Evolutionary conservation across 2,888 invertebrate genomes (phyloP).

Genomic region (Vesta saturnalis): DNA sequence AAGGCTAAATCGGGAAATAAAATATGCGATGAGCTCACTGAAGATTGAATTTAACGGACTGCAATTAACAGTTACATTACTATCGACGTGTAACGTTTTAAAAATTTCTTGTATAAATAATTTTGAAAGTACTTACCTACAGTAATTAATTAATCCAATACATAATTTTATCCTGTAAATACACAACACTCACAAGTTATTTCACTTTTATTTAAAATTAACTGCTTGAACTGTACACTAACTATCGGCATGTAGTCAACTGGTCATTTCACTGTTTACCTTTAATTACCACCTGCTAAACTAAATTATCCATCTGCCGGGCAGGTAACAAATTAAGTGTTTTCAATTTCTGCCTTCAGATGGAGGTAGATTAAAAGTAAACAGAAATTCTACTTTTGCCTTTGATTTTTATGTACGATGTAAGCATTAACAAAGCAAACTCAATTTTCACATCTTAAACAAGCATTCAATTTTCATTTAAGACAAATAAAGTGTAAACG

Average conservation of each 20-base stretch:
- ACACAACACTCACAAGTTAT: conserved; percentile 42
- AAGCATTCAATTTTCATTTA: no score
- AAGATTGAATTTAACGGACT: conserved; percentile 49
- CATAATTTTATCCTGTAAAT: conserved; percentile 38
- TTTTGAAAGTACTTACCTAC: conserved; percentile 20
- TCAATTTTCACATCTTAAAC: no score
- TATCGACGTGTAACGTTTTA: conserved; percentile 47
- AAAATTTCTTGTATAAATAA: conserved; percentile 22
- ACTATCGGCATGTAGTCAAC: conserved; percentile 42
- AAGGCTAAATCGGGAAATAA: conserved; percentile 7
- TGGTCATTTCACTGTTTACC: conserved; percentile 42
- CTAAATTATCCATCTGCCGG: conserved; percentile 29
- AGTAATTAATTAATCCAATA: conserved; percentile 43
- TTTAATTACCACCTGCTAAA: conserved; percentile 45
- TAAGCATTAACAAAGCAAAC: no score
- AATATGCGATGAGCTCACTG: conserved; percentile 15
- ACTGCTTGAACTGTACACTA: conserved; percentile 43
- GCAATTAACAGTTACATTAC: conserved; percentile 50
- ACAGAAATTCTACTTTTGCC: no score
- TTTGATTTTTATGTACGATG: no score
- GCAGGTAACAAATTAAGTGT: conserved; percentile 31
- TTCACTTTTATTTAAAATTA: conserved; percentile 46
- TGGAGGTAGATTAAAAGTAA: neutral
- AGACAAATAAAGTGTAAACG: no score
- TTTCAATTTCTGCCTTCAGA: conserved; percentile 16